Evolutionary conservation across 2,113 vertebrate species (phyloP).

Genomic region (human): GRCh38 chr6:104628001-104628500

Average conservation of each 20-base stretch:
- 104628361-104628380: slow-evolving; percentile 13
- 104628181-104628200: slow-evolving; percentile 28
- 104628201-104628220: slow-evolving; percentile 12
- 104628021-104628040: background rate
- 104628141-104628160: background rate
- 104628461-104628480: background rate
- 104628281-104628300: slow-evolving; percentile 35
- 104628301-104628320: background rate
- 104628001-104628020: slow-evolving; percentile 4
- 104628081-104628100: background rate
- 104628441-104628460: slow-evolving; percentile 2
- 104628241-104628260: background rate
- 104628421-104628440: slow-evolving; percentile 30
- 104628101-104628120: background rate
- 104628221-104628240: slow-evolving; percentile 2
- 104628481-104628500: background rate
- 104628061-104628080: background rate
- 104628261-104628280: background rate
- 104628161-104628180: background rate
- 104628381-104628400: background rate
- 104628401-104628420: slow-evolving; percentile 13
- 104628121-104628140: background rate
- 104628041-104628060: background rate
- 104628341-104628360: background rate
- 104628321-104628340: background rate